Base-by-base conservation (phyloP, 2,888 invertebrate genomes). In the Eupithecia centaureata region DNA sequence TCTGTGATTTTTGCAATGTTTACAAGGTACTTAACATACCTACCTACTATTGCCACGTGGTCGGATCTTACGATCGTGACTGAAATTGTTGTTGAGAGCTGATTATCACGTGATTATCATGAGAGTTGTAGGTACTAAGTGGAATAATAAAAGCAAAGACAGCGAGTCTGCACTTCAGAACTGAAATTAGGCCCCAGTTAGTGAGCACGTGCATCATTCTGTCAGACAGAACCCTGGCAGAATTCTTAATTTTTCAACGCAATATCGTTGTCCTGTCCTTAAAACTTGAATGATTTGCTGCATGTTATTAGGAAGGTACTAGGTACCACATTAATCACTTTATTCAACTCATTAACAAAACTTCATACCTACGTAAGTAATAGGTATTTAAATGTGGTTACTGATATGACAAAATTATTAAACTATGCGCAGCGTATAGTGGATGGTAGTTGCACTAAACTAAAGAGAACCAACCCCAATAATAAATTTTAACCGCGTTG, bases 1-100 rank as follows among this genome's bases (percentile, higher is more conserved):
- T 87, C 86, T 86, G 85, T 79, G 77, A 80, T 90, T 89, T 91
- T 91, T 87, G 87, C 89, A 88, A 85, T 89, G 86, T 90, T 89
- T 89, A 89, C 85, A 77, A 56, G 47, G 47, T 47, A 47, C 47
- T 35, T 25, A 52, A 30, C 15, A 30, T 30, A 52, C 10, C 15
- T 13, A 10, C 15, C 10, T 15, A 38, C 54, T 28, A 28, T 30
- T 4, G 28, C 54, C 54, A 56, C 54, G 54, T 30, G 54, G 54
- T 56, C 54, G 10, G 28, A n/a, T 63, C 47, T 42, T 56, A 65
- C 63, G 52, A 22, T 33, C 52, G 12, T 33, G 61, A 32, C 32
- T 8, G 33, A 54, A 52, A 35, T 47, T 63, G 63, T 47, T 58
- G 22, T 63, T 42, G n/a, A 56, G 8, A n/a, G 18, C 54, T 56